Conservation (phyloP, 1,140 invertebrate species). For the Bombus huntii region DNA sequence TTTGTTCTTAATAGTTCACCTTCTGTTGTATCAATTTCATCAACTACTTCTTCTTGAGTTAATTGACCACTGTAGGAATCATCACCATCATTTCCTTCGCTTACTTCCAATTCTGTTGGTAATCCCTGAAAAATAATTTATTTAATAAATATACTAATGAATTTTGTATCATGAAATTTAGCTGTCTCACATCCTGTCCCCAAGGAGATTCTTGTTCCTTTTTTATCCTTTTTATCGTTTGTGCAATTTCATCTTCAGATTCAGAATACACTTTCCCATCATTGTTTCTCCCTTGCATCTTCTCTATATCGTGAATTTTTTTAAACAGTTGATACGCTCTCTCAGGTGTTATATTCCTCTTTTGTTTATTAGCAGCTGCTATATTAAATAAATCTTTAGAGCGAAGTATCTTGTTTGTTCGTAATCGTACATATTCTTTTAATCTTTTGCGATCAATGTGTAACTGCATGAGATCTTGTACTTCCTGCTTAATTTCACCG, state of each 20-base stretch:
- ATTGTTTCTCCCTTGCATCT: constrained; percentile 74
- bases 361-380: constrained; percentile 79
- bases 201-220: constrained; percentile 76
- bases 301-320: constrained; percentile 81
- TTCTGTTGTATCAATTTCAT: constrained; percentile 73
- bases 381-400: constrained; percentile 82
- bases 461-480: constrained; percentile 79
- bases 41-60: constrained; percentile 74
- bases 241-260: constrained; percentile 80
- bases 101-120: constrained; percentile 73
- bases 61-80: constrained; percentile 75
- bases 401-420: constrained; percentile 78
- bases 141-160: constrained; percentile 15
- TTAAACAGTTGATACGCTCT: constrained; percentile 82
- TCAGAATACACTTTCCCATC: constrained; percentile 78
- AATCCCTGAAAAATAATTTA: constrained; percentile 63
- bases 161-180: background rate
- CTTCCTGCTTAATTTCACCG: constrained; percentile 79
- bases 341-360: constrained; percentile 81
- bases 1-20: constrained; percentile 69
- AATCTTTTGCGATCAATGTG: constrained; percentile 79
- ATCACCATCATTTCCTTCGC: constrained; percentile 76
- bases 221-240: constrained; percentile 80
- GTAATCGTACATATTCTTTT: constrained; percentile 78
- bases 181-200: constrained; percentile 74